Base-by-base conservation (phyloP, 2,888 invertebrate species). In the Tholera decimalis region DNA sequence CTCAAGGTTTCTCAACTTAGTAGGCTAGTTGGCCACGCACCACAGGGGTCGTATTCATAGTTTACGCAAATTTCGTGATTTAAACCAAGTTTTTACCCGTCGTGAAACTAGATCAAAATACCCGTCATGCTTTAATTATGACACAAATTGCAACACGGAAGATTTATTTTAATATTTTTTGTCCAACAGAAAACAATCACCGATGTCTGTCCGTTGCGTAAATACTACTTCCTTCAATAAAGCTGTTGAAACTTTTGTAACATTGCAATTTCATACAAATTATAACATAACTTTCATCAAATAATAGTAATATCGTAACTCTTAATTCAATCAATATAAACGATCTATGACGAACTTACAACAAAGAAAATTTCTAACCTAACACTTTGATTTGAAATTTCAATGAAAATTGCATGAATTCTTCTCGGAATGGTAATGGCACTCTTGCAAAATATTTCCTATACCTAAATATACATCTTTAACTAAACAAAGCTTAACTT, bases 401-500 rank as follows among this genome's bases (percentile, higher is more conserved):
- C n/a, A n/a, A n/a, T 6, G 18, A n/a, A 35, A 6, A 22, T 54
- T 13, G 2, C 9, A 28, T 28, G n/a, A 13, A 0, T 18, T 22
- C 9, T 54, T 64, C 18, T 44, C 11, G 46, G n/a, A 28, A 26
- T 28, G 9, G 11, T 28, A 47, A 47, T 4, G n/a, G 47, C 18
- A 11, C 2, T 13, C 0, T 9, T 13, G n/a, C n/a, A 2, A 35
- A 20, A 50, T 30, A n/a, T 49, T 13, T 9, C 28, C n/a, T 24
- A n/a, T 55, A 39, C 9, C 43, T 28, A 11, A 22, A 35, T 46
- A 9, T 39, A 33, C 30, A 28, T 49, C 13, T 56, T 44, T 20
- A 59, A 56, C 76, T 64, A 57, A 75, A 46, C 53, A 65, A 57
- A 22, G 22, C 20, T 76, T 70, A 75, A 75, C 75, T 73, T 76